A percentile compares a stretch with the other conserved stretches of the same genome.
These are phyloP conservation scores for Rhaphigaster nebulosa DNA, from an alignment of 2,888 invertebrate species.

Conservation along the genomic window DNA sequence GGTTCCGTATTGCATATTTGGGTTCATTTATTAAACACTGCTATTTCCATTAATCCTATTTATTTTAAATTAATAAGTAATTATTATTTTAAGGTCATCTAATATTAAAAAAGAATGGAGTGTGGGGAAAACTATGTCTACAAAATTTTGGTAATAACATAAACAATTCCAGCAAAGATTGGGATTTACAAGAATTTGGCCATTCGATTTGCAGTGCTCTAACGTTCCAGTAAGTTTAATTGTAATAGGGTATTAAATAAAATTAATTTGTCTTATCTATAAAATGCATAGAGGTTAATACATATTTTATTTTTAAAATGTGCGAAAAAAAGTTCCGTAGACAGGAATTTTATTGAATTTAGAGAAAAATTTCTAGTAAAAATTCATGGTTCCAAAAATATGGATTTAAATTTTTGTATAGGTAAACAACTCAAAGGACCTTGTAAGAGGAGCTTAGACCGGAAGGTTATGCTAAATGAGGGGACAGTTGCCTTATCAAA, in stretches of 20 bases:
- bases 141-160: constrained; percentile 77
- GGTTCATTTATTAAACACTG: neutral
- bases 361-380: too few species aligned
- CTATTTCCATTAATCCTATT: neutral
- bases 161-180: constrained; percentile 72
- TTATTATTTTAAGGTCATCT: constrained; percentile 73
- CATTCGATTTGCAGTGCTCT: constrained; percentile 82
- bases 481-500: too few species aligned
- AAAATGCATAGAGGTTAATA: too few species aligned
- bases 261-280: constrained; percentile 66
- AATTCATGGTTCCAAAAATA: too few species aligned
- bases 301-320: too few species aligned
- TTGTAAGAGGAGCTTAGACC: too few species aligned
- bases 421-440: too few species aligned
- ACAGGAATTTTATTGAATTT: too few species aligned
- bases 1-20: too few species aligned
- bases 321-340: too few species aligned
- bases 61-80: neutral
- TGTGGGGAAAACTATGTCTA: constrained; percentile 84
- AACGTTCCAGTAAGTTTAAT: constrained; percentile 77
- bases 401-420: too few species aligned
- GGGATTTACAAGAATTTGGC: constrained; percentile 80
- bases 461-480: too few species aligned
- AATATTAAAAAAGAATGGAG: constrained; percentile 81
- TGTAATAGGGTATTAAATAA: constrained; percentile 67